phyloP scores from a whole-genome alignment of 2,888 invertebrate species.

The Dioctria linearis region DNA sequence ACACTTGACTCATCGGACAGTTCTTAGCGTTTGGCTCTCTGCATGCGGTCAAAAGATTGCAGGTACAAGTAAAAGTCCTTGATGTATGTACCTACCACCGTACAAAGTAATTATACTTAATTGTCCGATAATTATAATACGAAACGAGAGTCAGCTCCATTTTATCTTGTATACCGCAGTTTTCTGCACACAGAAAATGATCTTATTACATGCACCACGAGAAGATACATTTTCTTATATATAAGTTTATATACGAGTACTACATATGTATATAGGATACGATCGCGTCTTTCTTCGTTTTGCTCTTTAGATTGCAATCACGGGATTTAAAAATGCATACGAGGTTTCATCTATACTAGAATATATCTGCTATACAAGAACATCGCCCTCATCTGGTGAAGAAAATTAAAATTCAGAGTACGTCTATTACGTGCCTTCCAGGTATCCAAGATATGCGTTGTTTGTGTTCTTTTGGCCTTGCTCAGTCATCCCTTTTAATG shows the following conservation, averaged over 20 bases:
- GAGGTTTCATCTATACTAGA: constrained; percentile 31
- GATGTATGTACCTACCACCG: neutral
- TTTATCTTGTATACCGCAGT: constrained; percentile 20
- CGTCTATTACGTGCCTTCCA: constrained; percentile 46
- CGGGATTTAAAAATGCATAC: constrained; percentile 19
- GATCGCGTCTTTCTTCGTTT: constrained; percentile 13
- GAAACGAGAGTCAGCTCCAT: constrained; percentile 1
- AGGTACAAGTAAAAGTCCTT: neutral
- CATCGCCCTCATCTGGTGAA: constrained; percentile 48
- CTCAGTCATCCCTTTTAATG: constrained; percentile 50
- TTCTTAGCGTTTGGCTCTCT: neutral
- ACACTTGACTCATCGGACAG: constrained; percentile 48
- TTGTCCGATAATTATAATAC: constrained; percentile 51
- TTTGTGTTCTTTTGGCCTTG: neutral
- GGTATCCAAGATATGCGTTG: constrained; percentile 24
- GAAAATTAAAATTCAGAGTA: constrained; percentile 49
- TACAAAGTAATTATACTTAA: constrained; percentile 50
- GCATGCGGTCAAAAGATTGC: neutral
- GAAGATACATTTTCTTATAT: constrained; percentile 4
- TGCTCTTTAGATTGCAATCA: constrained; percentile 41
- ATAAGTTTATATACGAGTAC: neutral
- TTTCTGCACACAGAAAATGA: constrained; percentile 31
- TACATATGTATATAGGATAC: constrained; percentile 8
- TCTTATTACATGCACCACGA: constrained; percentile 35
- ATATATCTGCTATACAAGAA: constrained; percentile 32